Evolutionary conservation across 2,797 vertebrate species (phyloP).

Genomic region (Pangasius sanitwongsei): DNA sequence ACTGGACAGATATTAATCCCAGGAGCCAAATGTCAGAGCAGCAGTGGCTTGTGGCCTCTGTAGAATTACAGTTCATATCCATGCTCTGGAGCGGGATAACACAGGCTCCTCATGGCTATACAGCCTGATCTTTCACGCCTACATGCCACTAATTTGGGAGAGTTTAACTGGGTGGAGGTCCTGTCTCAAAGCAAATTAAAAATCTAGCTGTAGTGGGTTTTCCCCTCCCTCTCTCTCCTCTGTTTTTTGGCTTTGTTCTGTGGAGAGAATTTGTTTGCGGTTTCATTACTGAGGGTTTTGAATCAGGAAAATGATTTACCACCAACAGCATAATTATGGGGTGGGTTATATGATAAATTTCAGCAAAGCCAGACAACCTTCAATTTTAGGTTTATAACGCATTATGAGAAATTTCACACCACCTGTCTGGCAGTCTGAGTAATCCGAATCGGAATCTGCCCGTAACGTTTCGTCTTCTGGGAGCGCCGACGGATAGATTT

Average conservation of each 20-base stretch:
- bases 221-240: neutral
- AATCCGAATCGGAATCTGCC: neutral
- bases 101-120: conserved; percentile 38
- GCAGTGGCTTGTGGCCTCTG: conserved; percentile 60
- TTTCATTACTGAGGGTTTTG: conserved; percentile 2
- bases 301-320: conserved; percentile 7
- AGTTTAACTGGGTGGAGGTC: conserved; percentile 42
- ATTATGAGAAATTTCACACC: neutral
- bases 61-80: conserved; percentile 64
- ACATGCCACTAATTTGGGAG: conserved; percentile 3
- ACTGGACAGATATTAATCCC: conserved; percentile 68
- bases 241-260: neutral
- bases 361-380: conserved; percentile 21
- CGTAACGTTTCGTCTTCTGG: neutral
- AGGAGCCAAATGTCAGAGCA: conserved; percentile 63
- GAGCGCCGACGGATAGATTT: neutral
- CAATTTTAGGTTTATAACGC: neutral
- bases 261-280: neutral
- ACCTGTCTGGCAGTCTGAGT: neutral
- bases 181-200: conserved; percentile 14
- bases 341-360: neutral
- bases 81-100: conserved; percentile 49
- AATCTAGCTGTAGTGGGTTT: neutral
- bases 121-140: conserved; percentile 59
- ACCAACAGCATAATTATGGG: conserved; percentile 16